Evolutionary conservation across 2,113 vertebrate species (phyloP), one percentile per base, ranked within the genome.

Genomic region (Python bivittatus): DNA sequence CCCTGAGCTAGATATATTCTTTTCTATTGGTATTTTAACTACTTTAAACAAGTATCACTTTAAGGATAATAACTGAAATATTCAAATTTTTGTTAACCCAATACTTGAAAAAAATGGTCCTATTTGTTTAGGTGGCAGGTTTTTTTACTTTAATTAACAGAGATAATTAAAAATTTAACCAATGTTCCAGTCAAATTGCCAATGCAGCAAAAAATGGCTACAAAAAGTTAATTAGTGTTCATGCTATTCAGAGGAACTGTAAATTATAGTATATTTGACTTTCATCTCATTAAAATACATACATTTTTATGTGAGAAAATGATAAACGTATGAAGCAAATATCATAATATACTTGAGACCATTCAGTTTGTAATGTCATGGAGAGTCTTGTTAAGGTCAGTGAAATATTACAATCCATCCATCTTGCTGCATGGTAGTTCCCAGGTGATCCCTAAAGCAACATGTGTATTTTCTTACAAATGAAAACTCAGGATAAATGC

Each of bases 161-260:
- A 0, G n/a, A 27, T 4, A 86, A 84, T 6, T 94, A 9, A 64
- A 58, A 84, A 23, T 42, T 53, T 42, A 84, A 48, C 56, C 38
- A 88, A 5, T 88, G 83, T 87, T 88, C 20, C 88, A 38, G 0
- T 29, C 57, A 23, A 13, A 38, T 5, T 57, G 72, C 23, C 0
- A 89, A 83, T 12, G 6, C 48, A 86, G 20, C n/a, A 90, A 83
- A 93, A n/a, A 92, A 92, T 2, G 2, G 0, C 90, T 94, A 93
- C 13, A 92, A 93, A 84, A 33, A 68, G 87, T 58, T 17, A 88
- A 0, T 84, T 8, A 93, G 64, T 88, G 88, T 90, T 91, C 52
- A 61, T 4, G 1, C 3, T 91, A 86, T 91, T 72, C 27, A 22
- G 57, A 84, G 72, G 54, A 91, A 90, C 12, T 44, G 68, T 56